Base-by-base conservation (phyloP, 2,888 invertebrate genomes). In the Trachelus tabidus region DNA sequence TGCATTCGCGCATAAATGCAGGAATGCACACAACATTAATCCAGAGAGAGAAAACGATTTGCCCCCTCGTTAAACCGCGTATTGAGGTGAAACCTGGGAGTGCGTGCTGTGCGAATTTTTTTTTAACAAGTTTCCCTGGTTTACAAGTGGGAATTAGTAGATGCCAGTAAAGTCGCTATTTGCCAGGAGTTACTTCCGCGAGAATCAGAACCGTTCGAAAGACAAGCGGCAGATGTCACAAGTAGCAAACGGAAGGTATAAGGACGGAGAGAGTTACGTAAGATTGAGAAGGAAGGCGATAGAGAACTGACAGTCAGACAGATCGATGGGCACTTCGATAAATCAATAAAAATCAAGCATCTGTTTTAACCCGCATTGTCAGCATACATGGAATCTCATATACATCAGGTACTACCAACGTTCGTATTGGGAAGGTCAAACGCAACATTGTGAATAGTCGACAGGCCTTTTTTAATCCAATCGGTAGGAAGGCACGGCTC, bases 401-500 rank as follows among this genome's bases (percentile, higher is more conserved):
- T 23, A 23, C 30, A 71, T 30, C 0, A 71, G 15, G 23, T 0
- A 15, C 11, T 23, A 1, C 15, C 34, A 71, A 23, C 15, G 6
- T 71, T 71, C 31, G 3, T 30, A 23, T 30, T 11, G 12, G 11
- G 71, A 30, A 71, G 31, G 37, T 4, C 23, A 23, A 35, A 30
- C 23, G 30, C 34, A 12, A 30, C 34, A 12, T 35, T 56, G 56
- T 23, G 23, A 56, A 56, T 56, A 56, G 56, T 9, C 56, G 56
- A 6, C 56, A 56, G 56, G 56, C 23, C 23, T 56, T 56, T 56
- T 56, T 56, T 23, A 56, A 79, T 73, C 74, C 30, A 33, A 69
- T 71, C 75, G 68, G 30, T 40, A 74, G 33, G 69, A 75, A 75
- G 37, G 75, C 37, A 75, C 40, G 75, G 73, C 81, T 74, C 73